Evolutionary conservation across 2,113 vertebrate genomes (phyloP).

Genomic region (rabbit (Oryctolagus cuniculus)): mOryCun1.1 NC_091440.1:32799501-32800000

Average conservation of each 20-base stretch:
- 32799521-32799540: slow-evolving; percentile 29
- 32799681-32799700: background rate
- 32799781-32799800: too few relatives aligned
- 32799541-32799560: slow-evolving; percentile 42
- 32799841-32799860: too few relatives aligned
- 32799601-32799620: slow-evolving; percentile 42
- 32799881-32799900: too few relatives aligned
- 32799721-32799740: background rate
- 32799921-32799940: too few relatives aligned
- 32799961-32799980: too few relatives aligned
- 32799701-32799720: background rate
- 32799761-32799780: too few relatives aligned
- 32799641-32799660: slow-evolving; percentile 49
- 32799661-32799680: background rate
- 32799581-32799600: slow-evolving; percentile 36
- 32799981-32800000: too few relatives aligned
- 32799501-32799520: background rate
- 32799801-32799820: too few relatives aligned
- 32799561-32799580: slow-evolving; percentile 54
- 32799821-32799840: too few relatives aligned
- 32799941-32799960: too few relatives aligned
- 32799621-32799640: slow-evolving; percentile 51
- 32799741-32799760: slow-evolving; percentile 38
- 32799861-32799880: too few relatives aligned
- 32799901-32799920: too few relatives aligned